Conservation (phyloP, 2,888 invertebrate genomes). For the Hesperia comma region DNA sequence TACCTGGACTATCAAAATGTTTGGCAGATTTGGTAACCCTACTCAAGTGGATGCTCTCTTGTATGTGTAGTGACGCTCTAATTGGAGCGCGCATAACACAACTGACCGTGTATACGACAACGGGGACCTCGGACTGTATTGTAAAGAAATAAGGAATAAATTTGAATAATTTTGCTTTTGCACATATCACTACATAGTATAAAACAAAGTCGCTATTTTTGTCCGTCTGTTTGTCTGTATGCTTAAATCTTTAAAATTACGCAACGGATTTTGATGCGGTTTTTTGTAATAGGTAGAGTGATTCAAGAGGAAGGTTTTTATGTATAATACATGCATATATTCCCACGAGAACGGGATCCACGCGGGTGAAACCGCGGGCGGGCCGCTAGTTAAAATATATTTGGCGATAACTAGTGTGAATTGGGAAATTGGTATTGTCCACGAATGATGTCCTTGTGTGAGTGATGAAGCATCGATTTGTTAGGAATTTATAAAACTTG, state of each 20-base stretch:
- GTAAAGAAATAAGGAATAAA: conserved; percentile 27
- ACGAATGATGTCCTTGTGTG: conserved; percentile 38
- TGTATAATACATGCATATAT: no score
- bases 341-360: no score
- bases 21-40: conserved; percentile 6
- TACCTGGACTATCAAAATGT: background rate
- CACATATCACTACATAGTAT: no score
- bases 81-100: conserved; percentile 39
- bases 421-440: conserved; percentile 45
- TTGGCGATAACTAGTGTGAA: conserved; percentile 44
- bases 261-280: no score
- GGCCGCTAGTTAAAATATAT: no score
- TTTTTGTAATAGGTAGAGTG: no score
- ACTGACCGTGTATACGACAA: conserved; percentile 5
- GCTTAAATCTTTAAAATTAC: no score
- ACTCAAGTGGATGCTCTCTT: conserved; percentile 11
- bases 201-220: no score
- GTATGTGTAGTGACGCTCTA: conserved; percentile 42
- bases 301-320: no score
- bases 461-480: background rate
- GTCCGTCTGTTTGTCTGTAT: no score
- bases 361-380: no score
- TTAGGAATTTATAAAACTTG: no score
- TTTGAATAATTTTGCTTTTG: conserved; percentile 12
- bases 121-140: conserved; percentile 29